Evolutionary conservation across 2,888 invertebrate genomes (phyloP).

Genomic region (Eupithecia vulgata): DNA sequence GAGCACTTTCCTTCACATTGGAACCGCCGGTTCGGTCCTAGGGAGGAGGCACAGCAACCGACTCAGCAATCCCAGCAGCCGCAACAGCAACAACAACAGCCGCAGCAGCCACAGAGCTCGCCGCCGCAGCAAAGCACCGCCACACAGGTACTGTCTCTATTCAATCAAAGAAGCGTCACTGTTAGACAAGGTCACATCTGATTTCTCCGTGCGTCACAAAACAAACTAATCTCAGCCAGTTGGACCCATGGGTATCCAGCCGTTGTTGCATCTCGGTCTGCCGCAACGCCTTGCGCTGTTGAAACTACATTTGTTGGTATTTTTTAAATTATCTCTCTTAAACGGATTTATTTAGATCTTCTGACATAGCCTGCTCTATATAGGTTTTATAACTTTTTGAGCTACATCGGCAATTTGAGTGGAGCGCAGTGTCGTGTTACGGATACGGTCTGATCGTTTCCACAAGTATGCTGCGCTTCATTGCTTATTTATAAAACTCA

Average conservation of each 20-base stretch:
- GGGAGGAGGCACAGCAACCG: conserved; percentile 59
- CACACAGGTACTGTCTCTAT: neutral
- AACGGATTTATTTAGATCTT: neutral
- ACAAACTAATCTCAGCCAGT: too few species aligned
- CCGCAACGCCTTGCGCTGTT: too few species aligned
- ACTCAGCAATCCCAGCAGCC: conserved; percentile 49
- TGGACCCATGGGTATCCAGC: too few species aligned
- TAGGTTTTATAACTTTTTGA: neutral
- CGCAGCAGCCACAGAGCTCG: conserved; percentile 2
- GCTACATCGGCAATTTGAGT: neutral
- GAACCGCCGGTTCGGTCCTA: conserved; percentile 70
- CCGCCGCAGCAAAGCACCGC: conserved; percentile 63
- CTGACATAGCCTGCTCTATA: neutral
- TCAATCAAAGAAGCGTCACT: neutral
- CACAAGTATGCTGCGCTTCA: neutral
- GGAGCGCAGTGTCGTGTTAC: neutral
- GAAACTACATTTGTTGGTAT: too few species aligned
- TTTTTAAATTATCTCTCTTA: too few species aligned
- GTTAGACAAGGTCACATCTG: neutral
- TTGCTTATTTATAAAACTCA: neutral
- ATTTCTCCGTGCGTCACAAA: too few species aligned
- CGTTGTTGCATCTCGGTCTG: too few species aligned
- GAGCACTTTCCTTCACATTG: conserved; percentile 78
- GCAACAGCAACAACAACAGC: conserved; percentile 31
- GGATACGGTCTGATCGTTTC: neutral